Percentiles rank a stretch among this genome's conserved stretches.
These are phyloP conservation scores for Zeus faber DNA, from an alignment of 2,113 vertebrate genomes.

Conservation along the genomic window DNA sequence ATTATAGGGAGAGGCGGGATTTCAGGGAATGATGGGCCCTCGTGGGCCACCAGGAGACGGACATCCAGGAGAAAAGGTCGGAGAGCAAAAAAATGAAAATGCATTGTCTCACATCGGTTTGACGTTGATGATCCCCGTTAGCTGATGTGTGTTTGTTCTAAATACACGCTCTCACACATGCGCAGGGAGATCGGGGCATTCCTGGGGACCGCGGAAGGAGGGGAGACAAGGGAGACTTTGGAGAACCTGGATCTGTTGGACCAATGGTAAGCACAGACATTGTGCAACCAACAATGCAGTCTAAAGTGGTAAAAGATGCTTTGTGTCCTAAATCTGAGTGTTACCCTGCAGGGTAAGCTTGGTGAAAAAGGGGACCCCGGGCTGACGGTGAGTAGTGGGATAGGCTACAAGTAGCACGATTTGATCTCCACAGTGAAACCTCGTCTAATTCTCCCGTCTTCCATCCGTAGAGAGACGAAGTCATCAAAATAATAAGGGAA, in stretches of 20 bases:
- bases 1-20: conserved; percentile 82
- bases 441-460: conserved; percentile 13
- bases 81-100: not conserved
- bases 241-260: conserved; percentile 77
- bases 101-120: not conserved
- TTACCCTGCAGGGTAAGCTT: conserved; percentile 67
- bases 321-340: not conserved
- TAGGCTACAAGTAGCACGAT: not conserved
- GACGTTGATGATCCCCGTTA: not conserved
- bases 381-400: conserved; percentile 76
- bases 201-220: conserved; percentile 76
- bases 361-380: conserved; percentile 82
- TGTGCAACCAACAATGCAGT: not conserved
- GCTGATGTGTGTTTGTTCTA: not conserved
- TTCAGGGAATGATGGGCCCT: conserved; percentile 73
- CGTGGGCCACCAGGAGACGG: conserved; percentile 76
- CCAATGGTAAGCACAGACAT: too few species aligned
- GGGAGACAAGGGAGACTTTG: conserved; percentile 82
- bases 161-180: not conserved
- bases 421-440: not conserved
- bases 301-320: not conserved
- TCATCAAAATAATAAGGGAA: conserved; percentile 83
- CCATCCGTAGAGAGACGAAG: conserved; percentile 79
- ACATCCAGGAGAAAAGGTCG: conserved; percentile 81
- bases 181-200: conserved; percentile 79